These are phyloP conservation scores for Sander vitreus DNA, from an alignment of 2,113 vertebrate species.

Conservation along the genomic window DNA sequence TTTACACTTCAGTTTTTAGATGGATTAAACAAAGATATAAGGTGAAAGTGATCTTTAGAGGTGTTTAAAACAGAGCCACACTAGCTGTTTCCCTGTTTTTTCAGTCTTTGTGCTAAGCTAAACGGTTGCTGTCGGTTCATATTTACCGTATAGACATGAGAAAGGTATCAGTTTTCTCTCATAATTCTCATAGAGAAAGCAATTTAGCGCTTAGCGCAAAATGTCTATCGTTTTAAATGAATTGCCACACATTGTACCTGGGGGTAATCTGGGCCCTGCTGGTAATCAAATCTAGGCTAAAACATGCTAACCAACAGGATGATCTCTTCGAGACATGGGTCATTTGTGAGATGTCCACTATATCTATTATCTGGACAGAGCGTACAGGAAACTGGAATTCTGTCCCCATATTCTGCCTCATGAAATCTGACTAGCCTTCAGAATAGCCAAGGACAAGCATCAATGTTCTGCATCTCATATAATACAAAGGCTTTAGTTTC, in stretches of 20 bases:
- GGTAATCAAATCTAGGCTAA: neutral
- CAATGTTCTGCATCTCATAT: constrained; percentile 58
- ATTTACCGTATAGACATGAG: neutral
- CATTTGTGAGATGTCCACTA: constrained; percentile 3
- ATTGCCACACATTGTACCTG: no score
- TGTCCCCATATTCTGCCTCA: constrained; percentile 33
- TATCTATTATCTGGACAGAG: constrained; percentile 20
- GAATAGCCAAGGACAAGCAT: constrained; percentile 54
- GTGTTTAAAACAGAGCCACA: no score
- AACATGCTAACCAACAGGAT: neutral
- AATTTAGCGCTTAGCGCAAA: neutral
- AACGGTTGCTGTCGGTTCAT: neutral
- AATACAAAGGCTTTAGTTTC: constrained; percentile 67
- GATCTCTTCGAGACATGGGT: neutral
- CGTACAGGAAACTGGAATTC: constrained; percentile 49
- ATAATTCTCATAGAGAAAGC: neutral
- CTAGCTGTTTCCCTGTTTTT: neutral
- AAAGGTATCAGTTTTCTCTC: neutral
- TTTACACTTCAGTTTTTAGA: no score
- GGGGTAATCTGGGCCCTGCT: neutral
- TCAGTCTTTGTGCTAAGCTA: neutral
- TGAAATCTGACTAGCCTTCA: constrained; percentile 68
- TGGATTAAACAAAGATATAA: no score
- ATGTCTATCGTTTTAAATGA: neutral
- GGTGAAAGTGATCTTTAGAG: no score